Base-by-base conservation (phyloP, 2,797 vertebrate genomes). In the Amblyopsis hoosieri region DNA sequence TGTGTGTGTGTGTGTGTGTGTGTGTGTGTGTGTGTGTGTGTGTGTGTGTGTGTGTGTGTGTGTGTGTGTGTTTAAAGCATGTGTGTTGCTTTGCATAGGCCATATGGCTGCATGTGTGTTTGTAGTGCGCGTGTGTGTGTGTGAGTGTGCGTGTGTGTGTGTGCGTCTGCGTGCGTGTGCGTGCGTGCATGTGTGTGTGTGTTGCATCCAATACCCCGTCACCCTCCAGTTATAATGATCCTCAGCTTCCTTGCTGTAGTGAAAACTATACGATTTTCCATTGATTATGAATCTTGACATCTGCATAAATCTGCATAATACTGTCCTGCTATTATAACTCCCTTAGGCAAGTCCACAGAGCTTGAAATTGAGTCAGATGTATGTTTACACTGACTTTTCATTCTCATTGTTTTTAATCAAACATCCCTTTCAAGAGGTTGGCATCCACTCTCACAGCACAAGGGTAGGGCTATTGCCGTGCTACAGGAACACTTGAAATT, bases 201-300 rank as follows among this genome's bases (percentile, higher is more conserved):
- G 33, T 17, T 37, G n/a, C 54, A 54, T 23, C 2, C 19, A 23
- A 23, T 23, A 23, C 19, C 2, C 19, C 2, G 19, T 23, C 19
- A 23, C 33, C 33, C 4, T 7, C 33, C 33, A 4, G 7, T 12
- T 42, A 15, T 10, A 33, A 17, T 60, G 29, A 60, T n/a, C 47
- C 51, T 60, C 59, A 14, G 29, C 29, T 29, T 14, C 50, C 47
- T 23, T 4, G 15, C 11, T 59, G 57, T 59, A 17, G 48, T 59
- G 48, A 4, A 62, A 62, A 52, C 10, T 19, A 50, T 52, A 15
- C 52, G 45, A 45, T 37, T 37, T 62, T 60, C 50, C 9, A 62
- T 62, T 53, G 60, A 62, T 52, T 62, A 62, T 62, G 4, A 45
- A 62, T 62, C 49, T 46, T 33, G 4, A 19, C 10, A 33, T 45